phyloP scores from a whole-genome alignment of 53 echinoderm and acorn worm genomes.

The Echinometra lucunter region DNA sequence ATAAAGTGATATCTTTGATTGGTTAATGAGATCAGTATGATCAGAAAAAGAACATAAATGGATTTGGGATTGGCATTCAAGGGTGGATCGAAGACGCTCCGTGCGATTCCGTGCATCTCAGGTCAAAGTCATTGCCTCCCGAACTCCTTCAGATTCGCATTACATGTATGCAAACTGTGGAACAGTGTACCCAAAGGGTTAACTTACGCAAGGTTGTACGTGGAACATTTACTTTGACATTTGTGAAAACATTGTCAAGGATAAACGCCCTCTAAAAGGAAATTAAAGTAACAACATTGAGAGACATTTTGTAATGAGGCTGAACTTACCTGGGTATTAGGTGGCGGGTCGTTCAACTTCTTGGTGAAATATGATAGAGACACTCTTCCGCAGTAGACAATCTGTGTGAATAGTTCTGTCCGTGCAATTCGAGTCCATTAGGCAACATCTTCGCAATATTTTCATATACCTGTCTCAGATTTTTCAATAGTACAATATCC shows the following conservation, averaged over 20 bases:
- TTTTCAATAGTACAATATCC: no score
- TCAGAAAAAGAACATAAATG: slow-evolving; percentile 47
- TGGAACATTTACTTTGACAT: neutral
- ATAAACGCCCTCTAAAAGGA: neutral
- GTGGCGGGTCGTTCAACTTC: slow-evolving; percentile 38
- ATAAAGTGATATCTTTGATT: slow-evolving; percentile 46
- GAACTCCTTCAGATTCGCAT: neutral
- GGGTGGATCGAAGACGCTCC: neutral
- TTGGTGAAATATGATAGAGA: slow-evolving; percentile 11
- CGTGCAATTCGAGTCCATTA: no score
- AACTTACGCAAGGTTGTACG: neutral
- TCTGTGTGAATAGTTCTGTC: no score
- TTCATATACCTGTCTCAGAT: no score
- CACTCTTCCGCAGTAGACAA: neutral
- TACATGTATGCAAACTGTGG: neutral
- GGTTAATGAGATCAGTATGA: slow-evolving; percentile 51
- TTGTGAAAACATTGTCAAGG: slow-evolving; percentile 48
- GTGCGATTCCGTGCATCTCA: neutral
- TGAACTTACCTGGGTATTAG: neutral
- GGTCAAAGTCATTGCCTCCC: neutral
- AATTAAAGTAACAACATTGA: slow-evolving; percentile 16
- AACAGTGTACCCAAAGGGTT: neutral
- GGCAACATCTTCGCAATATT: no score
- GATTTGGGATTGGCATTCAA: slow-evolving; percentile 42
- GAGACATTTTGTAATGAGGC: neutral